These are phyloP conservation scores for Synanthedon myopaeformis DNA, from an alignment of 2,888 invertebrate genomes.

Conservation along the genomic window DNA sequence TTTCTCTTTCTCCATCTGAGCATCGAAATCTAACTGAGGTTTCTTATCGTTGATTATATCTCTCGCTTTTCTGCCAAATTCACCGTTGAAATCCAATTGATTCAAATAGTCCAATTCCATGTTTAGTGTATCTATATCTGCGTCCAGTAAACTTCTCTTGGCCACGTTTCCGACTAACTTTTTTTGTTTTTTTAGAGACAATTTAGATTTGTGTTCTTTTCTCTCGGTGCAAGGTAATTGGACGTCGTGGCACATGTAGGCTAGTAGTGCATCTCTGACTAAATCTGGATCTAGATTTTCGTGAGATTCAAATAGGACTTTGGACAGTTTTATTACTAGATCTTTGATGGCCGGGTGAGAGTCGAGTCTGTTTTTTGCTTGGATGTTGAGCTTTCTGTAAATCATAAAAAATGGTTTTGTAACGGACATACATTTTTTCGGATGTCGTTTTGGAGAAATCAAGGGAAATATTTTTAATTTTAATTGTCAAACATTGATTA, in stretches of 20 bases:
- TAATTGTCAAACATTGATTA: too few species aligned
- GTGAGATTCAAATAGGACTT: conserved; percentile 75
- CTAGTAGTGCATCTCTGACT: conserved; percentile 83
- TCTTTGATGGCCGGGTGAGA: conserved; percentile 81
- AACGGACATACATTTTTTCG: too few species aligned
- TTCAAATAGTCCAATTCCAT: conserved; percentile 59
- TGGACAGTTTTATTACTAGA: conserved; percentile 75
- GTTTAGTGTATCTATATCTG: conserved; percentile 51
- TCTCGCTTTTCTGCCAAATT: conserved; percentile 52
- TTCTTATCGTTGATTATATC: conserved; percentile 51
- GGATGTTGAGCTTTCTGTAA: conserved; percentile 67
- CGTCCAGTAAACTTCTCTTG: conserved; percentile 36
- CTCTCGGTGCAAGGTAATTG: conserved; percentile 78
- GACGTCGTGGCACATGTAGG: conserved; percentile 87
- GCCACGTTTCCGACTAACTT: conserved; percentile 13
- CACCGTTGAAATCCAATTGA: conserved; percentile 54
- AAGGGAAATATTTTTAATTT: too few species aligned
- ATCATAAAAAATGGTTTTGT: not conserved
- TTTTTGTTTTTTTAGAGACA: conserved; percentile 22
- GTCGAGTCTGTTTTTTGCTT: conserved; percentile 74
- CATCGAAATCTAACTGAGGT: conserved; percentile 54
- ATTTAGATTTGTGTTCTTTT: conserved; percentile 8
- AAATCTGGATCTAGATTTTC: conserved; percentile 77
- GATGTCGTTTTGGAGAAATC: too few species aligned
- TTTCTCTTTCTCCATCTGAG: conserved; percentile 65